A percentile compares a stretch with the other conserved stretches of the same genome.
These are phyloP conservation scores for Merluccius polli DNA, from an alignment of 2,797 vertebrate genomes.

Conservation along the genomic window DNA sequence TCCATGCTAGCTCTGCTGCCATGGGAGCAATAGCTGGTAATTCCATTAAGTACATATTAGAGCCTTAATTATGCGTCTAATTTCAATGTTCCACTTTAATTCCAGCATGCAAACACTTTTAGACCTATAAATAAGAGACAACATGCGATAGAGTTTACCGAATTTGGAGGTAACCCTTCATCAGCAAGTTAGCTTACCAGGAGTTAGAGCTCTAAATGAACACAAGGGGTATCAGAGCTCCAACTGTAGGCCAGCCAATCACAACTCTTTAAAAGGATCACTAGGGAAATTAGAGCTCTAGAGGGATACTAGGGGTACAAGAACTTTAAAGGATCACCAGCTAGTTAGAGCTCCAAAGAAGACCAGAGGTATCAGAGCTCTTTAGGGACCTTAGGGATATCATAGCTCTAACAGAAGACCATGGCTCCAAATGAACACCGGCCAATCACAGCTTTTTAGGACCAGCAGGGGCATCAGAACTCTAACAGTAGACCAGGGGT, in stretches of 20 bases:
- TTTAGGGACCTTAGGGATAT: not conserved
- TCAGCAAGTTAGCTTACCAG: not conserved
- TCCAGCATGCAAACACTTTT: not conserved
- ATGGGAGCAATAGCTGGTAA: not conserved
- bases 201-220: not conserved
- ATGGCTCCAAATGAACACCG: not conserved
- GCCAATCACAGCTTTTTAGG: not conserved
- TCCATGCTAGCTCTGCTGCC: not conserved
- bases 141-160: not conserved
- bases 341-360: not conserved
- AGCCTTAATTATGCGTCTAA: conserved; percentile 1
- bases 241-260: too few species aligned
- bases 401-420: not conserved
- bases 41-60: not conserved
- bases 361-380: not conserved
- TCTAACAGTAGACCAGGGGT: not conserved
- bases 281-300: not conserved
- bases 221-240: not conserved
- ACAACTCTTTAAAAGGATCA: not conserved
- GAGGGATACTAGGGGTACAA: not conserved
- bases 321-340: not conserved
- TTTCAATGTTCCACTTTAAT: not conserved
- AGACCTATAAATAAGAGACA: not conserved
- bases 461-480: not conserved
- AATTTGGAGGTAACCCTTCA: not conserved